Conservation (phyloP, 1,140 invertebrate species). For the Ceratosolen fusciceps region DNA sequence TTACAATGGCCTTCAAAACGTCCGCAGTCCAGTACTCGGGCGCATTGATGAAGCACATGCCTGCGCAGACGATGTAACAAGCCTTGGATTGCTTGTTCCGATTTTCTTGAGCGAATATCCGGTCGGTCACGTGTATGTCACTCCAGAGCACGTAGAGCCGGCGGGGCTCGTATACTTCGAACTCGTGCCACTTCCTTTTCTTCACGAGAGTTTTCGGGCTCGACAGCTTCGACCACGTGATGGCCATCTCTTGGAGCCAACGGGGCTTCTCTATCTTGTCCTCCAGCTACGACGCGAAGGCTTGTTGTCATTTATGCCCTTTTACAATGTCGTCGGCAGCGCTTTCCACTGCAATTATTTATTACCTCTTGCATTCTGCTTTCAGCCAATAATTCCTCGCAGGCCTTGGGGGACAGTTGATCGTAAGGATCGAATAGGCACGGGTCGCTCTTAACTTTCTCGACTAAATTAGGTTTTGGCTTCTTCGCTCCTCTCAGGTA, state of each 20-base stretch:
- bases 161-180: conserved; percentile 54
- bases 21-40: conserved; percentile 64
- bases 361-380: conserved; percentile 12
- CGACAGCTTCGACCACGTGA: conserved; percentile 53
- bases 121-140: conserved; percentile 57
- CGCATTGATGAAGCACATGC: conserved; percentile 61
- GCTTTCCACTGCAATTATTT: no score
- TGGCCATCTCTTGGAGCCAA: conserved; percentile 55
- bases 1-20: conserved; percentile 58
- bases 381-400: background rate
- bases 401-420: background rate
- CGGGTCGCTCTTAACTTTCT: conserved; percentile 49
- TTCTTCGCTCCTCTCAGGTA: conserved; percentile 32
- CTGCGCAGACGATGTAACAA: conserved; percentile 63
- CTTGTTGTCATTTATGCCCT: no score
- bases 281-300: background rate
- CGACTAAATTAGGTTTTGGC: conserved; percentile 4
- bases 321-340: no score
- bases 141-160: conserved; percentile 61
- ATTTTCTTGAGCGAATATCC: conserved; percentile 57
- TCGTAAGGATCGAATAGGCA: conserved; percentile 49
- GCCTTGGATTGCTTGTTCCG: conserved; percentile 57
- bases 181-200: conserved; percentile 58
- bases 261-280: conserved; percentile 52
- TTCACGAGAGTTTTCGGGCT: background rate